Evolutionary conservation across 2,888 invertebrate species (phyloP).

Genomic region (Drosophila niveifrons): DNA sequence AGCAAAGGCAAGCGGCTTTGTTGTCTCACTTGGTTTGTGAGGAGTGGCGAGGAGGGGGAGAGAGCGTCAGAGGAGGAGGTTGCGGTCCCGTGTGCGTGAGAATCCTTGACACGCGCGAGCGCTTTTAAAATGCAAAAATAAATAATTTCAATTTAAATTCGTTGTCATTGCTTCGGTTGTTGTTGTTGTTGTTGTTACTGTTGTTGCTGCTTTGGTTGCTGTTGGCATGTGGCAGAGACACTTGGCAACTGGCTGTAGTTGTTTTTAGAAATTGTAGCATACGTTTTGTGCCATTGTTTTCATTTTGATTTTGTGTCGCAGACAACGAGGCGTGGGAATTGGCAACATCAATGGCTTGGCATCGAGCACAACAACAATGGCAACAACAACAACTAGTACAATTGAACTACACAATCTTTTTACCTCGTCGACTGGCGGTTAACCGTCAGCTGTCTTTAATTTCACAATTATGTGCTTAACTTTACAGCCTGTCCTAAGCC

Average conservation of each 20-base stretch:
- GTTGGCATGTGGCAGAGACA: slow-evolving; percentile 38
- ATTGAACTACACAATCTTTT: background rate
- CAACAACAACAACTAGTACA: background rate
- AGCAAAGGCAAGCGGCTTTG: slow-evolving; percentile 67
- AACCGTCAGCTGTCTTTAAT: slow-evolving; percentile 69
- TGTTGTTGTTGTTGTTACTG: slow-evolving; percentile 44
- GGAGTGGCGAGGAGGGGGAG: background rate
- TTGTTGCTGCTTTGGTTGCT: slow-evolving; percentile 33
- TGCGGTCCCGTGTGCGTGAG: slow-evolving; percentile 61
- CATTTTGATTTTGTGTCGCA: slow-evolving; percentile 56
- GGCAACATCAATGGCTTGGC: slow-evolving; percentile 25
- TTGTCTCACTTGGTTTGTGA: slow-evolving; percentile 44
- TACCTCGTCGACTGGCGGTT: background rate
- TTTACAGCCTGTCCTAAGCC: slow-evolving; percentile 73
- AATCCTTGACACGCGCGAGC: slow-evolving; percentile 80
- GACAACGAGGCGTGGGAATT: slow-evolving; percentile 58
- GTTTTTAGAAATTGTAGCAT: slow-evolving; percentile 67
- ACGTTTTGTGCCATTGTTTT: slow-evolving; percentile 67
- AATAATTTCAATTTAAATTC: slow-evolving; percentile 83
- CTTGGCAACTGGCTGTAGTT: slow-evolving; percentile 60
- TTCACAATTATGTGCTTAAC: slow-evolving; percentile 80
- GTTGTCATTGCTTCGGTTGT: slow-evolving; percentile 45
- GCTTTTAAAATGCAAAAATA: slow-evolving; percentile 81
- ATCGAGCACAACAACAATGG: background rate
- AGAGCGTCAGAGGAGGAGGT: background rate